Conservation (phyloP, 2,113 vertebrate genomes). For the Bostrychus sinensis region DNA sequence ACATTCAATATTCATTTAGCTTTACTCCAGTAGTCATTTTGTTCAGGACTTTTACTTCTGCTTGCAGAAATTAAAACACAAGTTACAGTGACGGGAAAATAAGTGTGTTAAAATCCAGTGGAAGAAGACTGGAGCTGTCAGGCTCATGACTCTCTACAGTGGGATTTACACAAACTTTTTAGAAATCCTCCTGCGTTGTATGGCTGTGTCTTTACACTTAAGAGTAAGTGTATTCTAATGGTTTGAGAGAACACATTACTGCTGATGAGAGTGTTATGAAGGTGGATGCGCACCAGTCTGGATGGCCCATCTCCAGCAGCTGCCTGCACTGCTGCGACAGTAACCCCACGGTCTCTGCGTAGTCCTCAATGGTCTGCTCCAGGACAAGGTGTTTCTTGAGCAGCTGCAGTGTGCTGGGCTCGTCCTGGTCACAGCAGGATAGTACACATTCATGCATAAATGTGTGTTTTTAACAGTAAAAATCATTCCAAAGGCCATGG, state of each 20-base stretch:
- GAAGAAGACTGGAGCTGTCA: too few relatives aligned
- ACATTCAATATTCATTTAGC: too few relatives aligned
- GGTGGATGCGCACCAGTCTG: slow-evolving; percentile 82
- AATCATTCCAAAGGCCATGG: too few relatives aligned
- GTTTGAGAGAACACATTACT: neutral
- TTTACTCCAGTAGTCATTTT: too few relatives aligned
- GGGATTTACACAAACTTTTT: too few relatives aligned
- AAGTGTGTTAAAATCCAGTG: too few relatives aligned
- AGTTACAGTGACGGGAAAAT: too few relatives aligned
- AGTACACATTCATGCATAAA: neutral
- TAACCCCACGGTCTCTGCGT: slow-evolving; percentile 92
- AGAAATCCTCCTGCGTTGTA: too few relatives aligned
- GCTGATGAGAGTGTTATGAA: slow-evolving; percentile 9
- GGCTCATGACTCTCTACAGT: too few relatives aligned
- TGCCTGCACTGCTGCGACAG: slow-evolving; percentile 91
- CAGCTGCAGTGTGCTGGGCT: slow-evolving; percentile 91
- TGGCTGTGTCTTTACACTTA: neutral
- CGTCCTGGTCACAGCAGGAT: slow-evolving; percentile 79
- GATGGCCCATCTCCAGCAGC: slow-evolving; percentile 90
- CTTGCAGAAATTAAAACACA: too few relatives aligned
- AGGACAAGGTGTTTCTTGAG: slow-evolving; percentile 91
- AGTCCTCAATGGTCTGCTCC: slow-evolving; percentile 93
- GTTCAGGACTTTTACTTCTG: too few relatives aligned
- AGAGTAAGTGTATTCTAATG: neutral
- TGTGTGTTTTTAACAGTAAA: too few relatives aligned